These are phyloP conservation scores for Pristionchus pacificus DNA, from an alignment of 1,140 invertebrate species.

Conservation along the genomic window DNA sequence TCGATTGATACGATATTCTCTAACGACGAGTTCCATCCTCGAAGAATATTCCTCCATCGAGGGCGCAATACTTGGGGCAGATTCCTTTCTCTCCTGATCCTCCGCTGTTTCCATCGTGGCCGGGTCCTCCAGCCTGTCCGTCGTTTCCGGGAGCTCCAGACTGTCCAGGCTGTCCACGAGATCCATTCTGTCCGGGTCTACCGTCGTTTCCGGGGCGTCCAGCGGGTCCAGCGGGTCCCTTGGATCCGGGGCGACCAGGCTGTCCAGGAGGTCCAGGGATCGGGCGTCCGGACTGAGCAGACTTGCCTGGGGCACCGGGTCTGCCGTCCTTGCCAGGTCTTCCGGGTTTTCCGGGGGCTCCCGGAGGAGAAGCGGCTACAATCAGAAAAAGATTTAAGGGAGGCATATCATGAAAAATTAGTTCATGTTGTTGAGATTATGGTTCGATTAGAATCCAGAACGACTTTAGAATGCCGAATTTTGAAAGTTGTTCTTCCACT, in stretches of 20 bases:
- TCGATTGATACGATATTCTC: not conserved
- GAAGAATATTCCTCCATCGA: slow-evolving; percentile 55
- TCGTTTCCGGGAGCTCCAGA: slow-evolving; percentile 26
- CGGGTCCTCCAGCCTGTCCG: slow-evolving; percentile 25
- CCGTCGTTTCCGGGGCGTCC: slow-evolving; percentile 21
- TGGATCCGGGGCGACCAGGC: no score
- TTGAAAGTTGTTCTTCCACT: no score
- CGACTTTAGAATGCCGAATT: no score
- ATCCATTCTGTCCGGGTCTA: slow-evolving; percentile 16
- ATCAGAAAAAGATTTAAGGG: no score
- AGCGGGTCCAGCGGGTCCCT: slow-evolving; percentile 20
- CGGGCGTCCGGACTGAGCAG: slow-evolving; percentile 15
- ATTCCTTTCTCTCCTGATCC: slow-evolving; percentile 48
- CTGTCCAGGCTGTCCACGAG: slow-evolving; percentile 17
- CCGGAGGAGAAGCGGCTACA: no score
- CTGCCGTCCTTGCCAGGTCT: slow-evolving; percentile 23
- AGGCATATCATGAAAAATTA: no score
- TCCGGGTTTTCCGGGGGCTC: slow-evolving; percentile 27
- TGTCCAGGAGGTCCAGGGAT: no score
- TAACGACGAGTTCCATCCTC: slow-evolving; percentile 51
- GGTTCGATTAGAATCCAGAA: no score
- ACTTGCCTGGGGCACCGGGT: no score
- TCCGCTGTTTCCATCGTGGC: slow-evolving; percentile 22
- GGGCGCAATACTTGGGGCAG: slow-evolving; percentile 54
- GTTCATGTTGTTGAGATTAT: no score